Evolutionary conservation across 2,113 vertebrate genomes (phyloP).

Genomic region (Otis tarda): DNA sequence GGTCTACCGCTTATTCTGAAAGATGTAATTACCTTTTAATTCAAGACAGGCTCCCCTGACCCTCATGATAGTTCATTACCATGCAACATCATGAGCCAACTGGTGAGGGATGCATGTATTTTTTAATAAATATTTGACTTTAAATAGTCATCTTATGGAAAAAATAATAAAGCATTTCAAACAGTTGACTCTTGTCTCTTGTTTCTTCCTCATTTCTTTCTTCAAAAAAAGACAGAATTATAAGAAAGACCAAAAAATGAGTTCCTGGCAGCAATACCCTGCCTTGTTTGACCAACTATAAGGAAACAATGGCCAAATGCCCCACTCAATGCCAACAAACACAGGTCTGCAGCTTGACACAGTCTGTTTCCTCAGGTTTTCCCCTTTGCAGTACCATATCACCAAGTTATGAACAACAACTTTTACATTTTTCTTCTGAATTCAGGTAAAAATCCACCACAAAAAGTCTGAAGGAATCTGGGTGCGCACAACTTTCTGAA

Average conservation of each 20-base stretch:
- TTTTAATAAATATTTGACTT: neutral
- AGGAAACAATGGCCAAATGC: neutral
- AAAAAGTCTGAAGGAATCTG: neutral
- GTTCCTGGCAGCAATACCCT: neutral
- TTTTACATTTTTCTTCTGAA: neutral
- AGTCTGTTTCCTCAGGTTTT: neutral
- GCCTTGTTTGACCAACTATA: neutral
- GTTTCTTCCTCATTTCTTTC: neutral
- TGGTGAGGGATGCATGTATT: fast-evolving
- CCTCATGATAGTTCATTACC: neutral
- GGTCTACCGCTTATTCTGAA: neutral
- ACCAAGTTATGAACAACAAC: neutral
- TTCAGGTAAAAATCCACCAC: neutral
- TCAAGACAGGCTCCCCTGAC: neutral
- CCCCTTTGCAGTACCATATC: neutral
- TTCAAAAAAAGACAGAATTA: neutral
- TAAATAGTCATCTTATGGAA: neutral
- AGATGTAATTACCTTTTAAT: neutral
- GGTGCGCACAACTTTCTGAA: neutral
- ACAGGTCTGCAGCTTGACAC: neutral
- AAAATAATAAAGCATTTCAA: neutral
- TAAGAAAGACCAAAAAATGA: neutral
- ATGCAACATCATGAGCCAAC: neutral
- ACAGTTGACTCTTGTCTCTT: neutral
- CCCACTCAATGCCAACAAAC: neutral